Evolutionary conservation across 1,140 invertebrate species (phyloP).

Genomic region (Cryptotermes secundus): DNA sequence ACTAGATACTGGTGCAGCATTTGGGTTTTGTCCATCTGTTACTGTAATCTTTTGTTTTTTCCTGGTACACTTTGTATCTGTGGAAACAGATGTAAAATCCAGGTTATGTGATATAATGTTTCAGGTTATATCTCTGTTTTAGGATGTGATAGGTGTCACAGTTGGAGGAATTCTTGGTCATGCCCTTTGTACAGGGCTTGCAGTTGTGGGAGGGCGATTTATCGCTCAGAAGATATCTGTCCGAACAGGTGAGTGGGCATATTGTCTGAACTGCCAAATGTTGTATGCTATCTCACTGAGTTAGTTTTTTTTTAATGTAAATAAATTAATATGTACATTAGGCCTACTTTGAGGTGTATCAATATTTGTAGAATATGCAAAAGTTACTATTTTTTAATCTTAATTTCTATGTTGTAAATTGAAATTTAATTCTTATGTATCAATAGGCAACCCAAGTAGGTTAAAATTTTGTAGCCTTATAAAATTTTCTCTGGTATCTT

Average conservation of each 20-base stretch:
- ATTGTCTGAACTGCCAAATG: not conserved
- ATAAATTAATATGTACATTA: not conserved
- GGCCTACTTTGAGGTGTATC: not conserved
- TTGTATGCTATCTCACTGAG: not conserved
- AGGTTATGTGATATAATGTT: not conserved
- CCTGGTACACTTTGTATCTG: no score
- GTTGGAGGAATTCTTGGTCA: conserved; percentile 92
- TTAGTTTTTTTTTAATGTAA: not conserved
- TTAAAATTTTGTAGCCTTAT: no score
- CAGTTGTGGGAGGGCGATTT: conserved; percentile 93
- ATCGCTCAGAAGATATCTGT: conserved; percentile 96
- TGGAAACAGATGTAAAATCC: no score
- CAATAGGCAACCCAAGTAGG: no score
- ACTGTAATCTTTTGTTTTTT: no score
- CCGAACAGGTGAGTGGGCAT: conserved; percentile 66
- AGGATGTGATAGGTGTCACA: conserved; percentile 91
- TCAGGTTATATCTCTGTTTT: conserved; percentile 39
- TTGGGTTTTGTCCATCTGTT: no score
- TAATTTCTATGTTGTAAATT: no score
- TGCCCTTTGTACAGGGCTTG: conserved; percentile 91
- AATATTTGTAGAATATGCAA: conserved; percentile 23
- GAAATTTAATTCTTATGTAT: no score
- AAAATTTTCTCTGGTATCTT: no score
- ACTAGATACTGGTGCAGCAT: no score
- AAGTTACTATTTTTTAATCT: conserved; percentile 2